phyloP scores from a whole-genome alignment of 1,140 invertebrate genomes.

The Sinella curviseta region DNA sequence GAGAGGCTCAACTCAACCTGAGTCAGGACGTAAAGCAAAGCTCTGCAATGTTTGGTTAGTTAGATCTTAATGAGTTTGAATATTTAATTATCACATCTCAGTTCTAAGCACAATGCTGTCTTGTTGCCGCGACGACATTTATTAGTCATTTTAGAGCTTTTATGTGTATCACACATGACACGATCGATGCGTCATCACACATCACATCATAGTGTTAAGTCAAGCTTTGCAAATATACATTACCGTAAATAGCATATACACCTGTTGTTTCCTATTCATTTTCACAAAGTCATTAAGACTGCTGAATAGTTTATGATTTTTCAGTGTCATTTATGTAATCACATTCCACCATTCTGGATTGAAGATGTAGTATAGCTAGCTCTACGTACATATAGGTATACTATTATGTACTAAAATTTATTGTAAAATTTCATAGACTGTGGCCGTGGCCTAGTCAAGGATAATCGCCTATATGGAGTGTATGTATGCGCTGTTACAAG shows the following conservation, averaged over 20 bases:
- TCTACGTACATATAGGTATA: too few relatives aligned
- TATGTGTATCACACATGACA: neutral
- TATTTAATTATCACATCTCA: conserved; percentile 21
- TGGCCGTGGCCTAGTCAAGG: too few relatives aligned
- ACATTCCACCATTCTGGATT: too few relatives aligned
- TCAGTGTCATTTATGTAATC: neutral
- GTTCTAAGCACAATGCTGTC: neutral
- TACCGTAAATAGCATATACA: neutral
- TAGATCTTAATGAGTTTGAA: neutral
- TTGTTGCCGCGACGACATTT: neutral
- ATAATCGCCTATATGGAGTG: too few relatives aligned
- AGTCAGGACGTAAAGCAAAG: too few relatives aligned
- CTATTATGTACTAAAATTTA: too few relatives aligned
- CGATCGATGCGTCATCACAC: neutral
- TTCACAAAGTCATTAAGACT: neutral
- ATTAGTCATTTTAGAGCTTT: neutral
- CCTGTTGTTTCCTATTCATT: conserved; percentile 1
- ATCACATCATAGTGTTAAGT: neutral
- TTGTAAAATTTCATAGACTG: too few relatives aligned
- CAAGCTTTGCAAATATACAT: neutral
- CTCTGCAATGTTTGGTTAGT: neutral
- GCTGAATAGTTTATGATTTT: neutral
- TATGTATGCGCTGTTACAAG: too few relatives aligned
- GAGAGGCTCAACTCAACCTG: too few relatives aligned
- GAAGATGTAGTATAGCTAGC: too few relatives aligned